Base-by-base conservation (phyloP, 1,140 invertebrate species). In the Monochamus saltuarius region DNA sequence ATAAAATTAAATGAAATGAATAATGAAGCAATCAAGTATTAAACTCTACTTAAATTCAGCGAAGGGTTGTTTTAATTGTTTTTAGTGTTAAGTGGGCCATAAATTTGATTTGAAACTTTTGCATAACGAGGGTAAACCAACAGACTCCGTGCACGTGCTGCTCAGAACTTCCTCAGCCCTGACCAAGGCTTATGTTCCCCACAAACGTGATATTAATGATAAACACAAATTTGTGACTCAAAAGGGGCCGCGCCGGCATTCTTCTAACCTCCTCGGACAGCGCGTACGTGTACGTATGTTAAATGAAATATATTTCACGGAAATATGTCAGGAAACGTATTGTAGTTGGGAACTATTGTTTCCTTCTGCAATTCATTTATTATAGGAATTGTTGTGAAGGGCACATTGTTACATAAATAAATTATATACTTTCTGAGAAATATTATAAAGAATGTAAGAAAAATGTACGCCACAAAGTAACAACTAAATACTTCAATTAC, bases 131-230 rank as follows among this genome's bases (percentile, higher is more conserved):
- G 62, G 62, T 64, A 56, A 59, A 64, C 52, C 56, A 34, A 34
- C 51, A 57, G 57, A 59, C 60, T 46, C 53, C 29, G 34, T 52
- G 53, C 62, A 64, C 57, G 56, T 64, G 64, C 63, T 42, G 29
- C 49, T 60, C 43, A 39, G 49, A 59, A 55, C 46, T 59, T 56
- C 43, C 56, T 51, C 49, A 46, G 50, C 39, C 43, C 56, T 64
- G 62, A 64, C 62, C 62, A 64, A 55, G 36, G 57, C 42, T 60
- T 59, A 59, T 59, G 62, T 57, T 36, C 51, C 37, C 40, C 56
- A 37, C 42, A 59, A 65, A 68, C 66, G 66, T 65, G 66, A 65
- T 63, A 59, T 63, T 68, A 68, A 68, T 68, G 58, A 63, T 59
- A 61, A 63, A 54, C 39, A 42, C 39, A 11, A 53, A 57, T 40